Evolutionary conservation across 2,113 vertebrate species (phyloP), one percentile per base, ranked within the genome.

Genomic region (Cynocephalus volans): DNA sequence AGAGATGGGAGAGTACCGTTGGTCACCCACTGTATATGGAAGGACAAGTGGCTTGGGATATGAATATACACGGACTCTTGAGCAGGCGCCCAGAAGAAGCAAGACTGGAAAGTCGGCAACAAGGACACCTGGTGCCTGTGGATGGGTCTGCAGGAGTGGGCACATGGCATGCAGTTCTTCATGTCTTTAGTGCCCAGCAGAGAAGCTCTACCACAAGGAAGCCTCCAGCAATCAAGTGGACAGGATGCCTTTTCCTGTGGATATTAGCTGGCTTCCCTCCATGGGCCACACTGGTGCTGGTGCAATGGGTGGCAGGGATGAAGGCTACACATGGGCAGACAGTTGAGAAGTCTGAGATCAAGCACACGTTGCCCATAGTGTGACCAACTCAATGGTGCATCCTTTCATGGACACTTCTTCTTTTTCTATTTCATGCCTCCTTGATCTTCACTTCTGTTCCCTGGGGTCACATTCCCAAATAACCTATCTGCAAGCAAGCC

Each of bases 341-440:
- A 23, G 41, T 28, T 52, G 10, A 0, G 56, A 45, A 67, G 65
- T 48, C 65, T 48, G 1, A n/a, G 9, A 36, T 24, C 0, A 1
- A 24, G 17, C 11, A 9, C 31, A 3, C 8, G 65, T 33, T 2
- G 14, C 60, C 41, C 36, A 11, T 0, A 10, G 48, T 24, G 13
- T 48, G 67, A 5, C 52, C 45, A 65, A 2, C 28, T 36, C 89
- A 31, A 5, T 0, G 7, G 17, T 6, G 11, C 15, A 0, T 18
- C 31, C 28, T 82, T 86, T 83, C 19, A 41, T 23, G 21, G 69
- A 60, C 15, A 60, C 60, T 5, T 31, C 24, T 67, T 73, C 76
- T 88, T 41, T 65, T 52, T 14, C 69, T 69, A 8, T 75, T 15
- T 83, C 60, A 18, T 9, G 3, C 26, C 17, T 88, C 50, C 5